Evolutionary conservation across 2,797 vertebrate species (phyloP), one percentile per base, ranked within the genome.

Genomic region (Pangasius macronema): DNA sequence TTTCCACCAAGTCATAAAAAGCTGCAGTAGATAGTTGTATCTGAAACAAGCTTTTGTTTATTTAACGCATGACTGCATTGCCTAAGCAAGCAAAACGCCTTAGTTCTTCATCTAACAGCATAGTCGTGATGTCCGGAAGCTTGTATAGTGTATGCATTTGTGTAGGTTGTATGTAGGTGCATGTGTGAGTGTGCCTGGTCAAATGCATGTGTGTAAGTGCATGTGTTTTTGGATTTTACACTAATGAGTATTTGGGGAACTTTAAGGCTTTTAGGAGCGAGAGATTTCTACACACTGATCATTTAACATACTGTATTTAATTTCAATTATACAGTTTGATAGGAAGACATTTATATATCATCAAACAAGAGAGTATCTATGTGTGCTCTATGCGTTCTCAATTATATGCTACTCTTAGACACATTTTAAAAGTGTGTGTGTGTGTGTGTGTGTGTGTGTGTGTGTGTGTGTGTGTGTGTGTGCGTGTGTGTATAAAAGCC

Each of bases 21-120:
- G 10, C 51, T 24, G 24, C 77, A 79, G 30, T 39, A 39, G 76
- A 57, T 76, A 24, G 13, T 20, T 53, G n/a, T 53, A n/a, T 33
- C 14, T 53, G 49, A 53, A 77, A 33, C 49, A 18, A 30, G 75
- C 75, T 83, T 83, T 59, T 79, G 77, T 89, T 86, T 87, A 46
- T 82, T 84, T 85, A n/a, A 61, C 59, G 51, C 30, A 83, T 83
- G 70, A 83, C 27, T 46, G 63, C 39, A 76, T 53, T 51, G 59
- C 75, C 18, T 22, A n/a, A 63, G 57, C 24, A 42, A 36, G 63
- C 5, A 61, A 42, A 22, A 42, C 16, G 55, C 53, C 76, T 24
- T 36, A 77, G n/a, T 18, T 77, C 49, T 33, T 20, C 51, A 46
- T 42, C 33, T 36, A 68, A 36, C 30, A 42, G 9, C 49, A 51